Evolutionary conservation across 2,113 vertebrate genomes (phyloP), one percentile per base, ranked within the genome.

Genomic region (Rhabdornis inornatus): DNA sequence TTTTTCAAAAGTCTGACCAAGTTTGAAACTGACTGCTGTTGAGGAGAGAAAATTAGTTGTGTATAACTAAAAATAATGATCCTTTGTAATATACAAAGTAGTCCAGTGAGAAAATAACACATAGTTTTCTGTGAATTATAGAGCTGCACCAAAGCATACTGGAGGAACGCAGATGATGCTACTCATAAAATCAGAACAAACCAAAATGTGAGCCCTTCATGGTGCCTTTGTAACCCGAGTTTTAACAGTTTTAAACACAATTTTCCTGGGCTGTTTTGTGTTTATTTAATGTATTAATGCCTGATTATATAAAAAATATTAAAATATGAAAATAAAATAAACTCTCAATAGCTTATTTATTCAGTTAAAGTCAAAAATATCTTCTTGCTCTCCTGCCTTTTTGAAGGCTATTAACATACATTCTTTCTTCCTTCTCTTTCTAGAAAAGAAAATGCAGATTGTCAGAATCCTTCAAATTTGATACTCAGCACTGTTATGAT

Each of bases 291-390:
- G 24, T 71, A 83, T 77, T 83, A 81, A 78, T 2, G 3, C 75
- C 55, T 83, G 17, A 80, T 72, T 87, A 81, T 8, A 3, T 89
- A 0, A 76, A 89, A 91, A 89, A 74, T 7, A 85, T 39, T 70
- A 83, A 80, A 95, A 80, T 18, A 74, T 61, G 64, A 74, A 95
- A 92, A 91, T 81, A 89, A 92, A 87, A 83, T 83, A 92, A 95
- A 94, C 72, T 31, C 60, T n/a, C 28, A 57, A 22, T 31, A 59
- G 44, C 42, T 78, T 91, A 79, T 87, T 94, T 94, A 79, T 91
- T 91, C 37, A 72, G 83, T 66, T 79, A 68, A 89, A 87, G 18
- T 61, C 35, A 87, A 92, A 90, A 78, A 25, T 56, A 56, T 23
- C 50, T 86, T 31, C 81, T 30, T 90, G 35, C 64, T 87, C 23